Base-by-base conservation (phyloP, 1,140 invertebrate genomes). In the Amyelois transitella region DNA sequence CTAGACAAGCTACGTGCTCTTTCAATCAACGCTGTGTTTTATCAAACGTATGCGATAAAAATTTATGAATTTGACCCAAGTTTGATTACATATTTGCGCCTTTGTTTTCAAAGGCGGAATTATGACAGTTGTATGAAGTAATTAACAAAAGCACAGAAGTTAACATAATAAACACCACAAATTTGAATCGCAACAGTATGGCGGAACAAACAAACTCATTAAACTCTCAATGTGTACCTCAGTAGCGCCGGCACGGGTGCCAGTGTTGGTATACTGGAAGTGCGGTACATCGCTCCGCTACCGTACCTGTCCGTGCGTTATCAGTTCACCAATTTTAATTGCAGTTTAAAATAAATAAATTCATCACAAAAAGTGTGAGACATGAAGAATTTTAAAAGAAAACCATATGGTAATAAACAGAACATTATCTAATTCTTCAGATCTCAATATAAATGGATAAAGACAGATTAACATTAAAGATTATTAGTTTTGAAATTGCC, bases 241-340 rank as follows among this genome's bases (percentile, higher is more conserved):
- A 91, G 91, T 88, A 92, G 89, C 83, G 91, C 91, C 88, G 93
- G 91, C 81, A 92, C 91, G 86, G 91, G 91, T 89, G 93, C 91
- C 90, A 95, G 89, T 81, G 94, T 94, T 88, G 94, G 94, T 91
- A 96, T 95, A 90, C 94, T 96, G 81, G 94, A 95, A 73, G 94
- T 94, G 92, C 94, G 92, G 91, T 94, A 93, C 90, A 96, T 95
- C 87, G 91, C 92, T 77, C 90, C 90, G 70, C 87, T 90, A 74
- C 86, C 76, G 75, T 81, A 89, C 83, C 86, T 88, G 81, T 75
- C 80, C 70, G 64, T 72, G 73, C 70, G 66, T 67, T 54, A 66
- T 60, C 72, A 74, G 55, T 74, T 50, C 51, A 68, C 65, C 52
- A 55, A 20, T 44, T 61, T 56, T 51, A 55, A 24, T 45, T 21